Evolutionary conservation across 2,113 vertebrate species (phyloP).

Genomic region (Boulengeromyrus knoepffleri): DNA sequence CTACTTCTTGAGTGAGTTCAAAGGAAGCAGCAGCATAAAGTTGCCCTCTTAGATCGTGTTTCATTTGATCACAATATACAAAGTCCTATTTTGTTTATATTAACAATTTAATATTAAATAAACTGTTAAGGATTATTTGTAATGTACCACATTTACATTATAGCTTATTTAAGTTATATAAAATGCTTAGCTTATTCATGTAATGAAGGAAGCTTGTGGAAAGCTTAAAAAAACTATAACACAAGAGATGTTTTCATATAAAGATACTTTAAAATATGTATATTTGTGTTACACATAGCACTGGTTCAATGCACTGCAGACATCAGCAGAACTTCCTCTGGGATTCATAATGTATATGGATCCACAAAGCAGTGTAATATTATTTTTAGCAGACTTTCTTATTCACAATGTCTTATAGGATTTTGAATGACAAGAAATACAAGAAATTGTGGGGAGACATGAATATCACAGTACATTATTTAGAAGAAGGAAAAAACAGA

Average conservation of each 20-base stretch:
- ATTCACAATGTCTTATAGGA: neutral
- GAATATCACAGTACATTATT: neutral
- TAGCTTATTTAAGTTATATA: neutral
- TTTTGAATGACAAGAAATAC: neutral
- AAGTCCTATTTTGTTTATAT: neutral
- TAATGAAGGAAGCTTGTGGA: neutral
- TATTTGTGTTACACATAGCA: neutral
- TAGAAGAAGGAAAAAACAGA: neutral
- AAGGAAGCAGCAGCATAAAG: neutral
- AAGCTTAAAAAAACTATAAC: neutral
- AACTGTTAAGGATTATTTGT: neutral
- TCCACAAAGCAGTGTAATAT: neutral
- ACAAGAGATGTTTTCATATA: neutral
- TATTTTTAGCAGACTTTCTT: neutral
- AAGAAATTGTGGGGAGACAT: neutral
- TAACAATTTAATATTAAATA: neutral
- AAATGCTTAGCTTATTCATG: neutral
- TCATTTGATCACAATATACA: neutral
- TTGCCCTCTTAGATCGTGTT: neutral
- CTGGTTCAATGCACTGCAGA: neutral
- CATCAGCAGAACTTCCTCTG: neutral
- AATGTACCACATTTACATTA: neutral
- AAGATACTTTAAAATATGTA: neutral
- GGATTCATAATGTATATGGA: neutral
- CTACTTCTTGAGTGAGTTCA: slow-evolving; percentile 1